Evolutionary conservation across 2,113 vertebrate species (phyloP).

Genomic region (Seriola aureovittata): DNA sequence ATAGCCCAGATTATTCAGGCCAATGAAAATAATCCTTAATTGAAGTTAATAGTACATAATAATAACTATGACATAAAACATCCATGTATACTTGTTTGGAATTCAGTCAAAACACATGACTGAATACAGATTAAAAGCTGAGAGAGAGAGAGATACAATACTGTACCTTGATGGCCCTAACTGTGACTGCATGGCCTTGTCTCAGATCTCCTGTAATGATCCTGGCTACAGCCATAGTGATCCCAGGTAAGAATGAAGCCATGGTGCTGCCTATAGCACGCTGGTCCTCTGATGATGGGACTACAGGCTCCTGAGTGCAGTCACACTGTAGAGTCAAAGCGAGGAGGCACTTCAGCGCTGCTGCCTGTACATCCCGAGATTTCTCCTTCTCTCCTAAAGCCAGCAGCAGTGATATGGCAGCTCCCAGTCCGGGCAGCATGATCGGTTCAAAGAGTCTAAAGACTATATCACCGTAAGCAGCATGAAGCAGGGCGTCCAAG

Average conservation of each 20-base stretch:
- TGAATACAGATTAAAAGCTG: background rate
- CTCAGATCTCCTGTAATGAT: constrained; percentile 90
- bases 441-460: constrained; percentile 87
- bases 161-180: constrained; percentile 85
- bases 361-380: constrained; percentile 86
- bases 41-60: background rate
- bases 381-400: constrained; percentile 89
- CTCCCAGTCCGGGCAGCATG: constrained; percentile 90
- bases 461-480: constrained; percentile 87
- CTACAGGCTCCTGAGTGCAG: constrained; percentile 82
- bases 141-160: background rate
- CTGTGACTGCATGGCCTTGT: constrained; percentile 88
- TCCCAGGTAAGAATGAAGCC: constrained; percentile 94
- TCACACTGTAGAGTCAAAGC: constrained; percentile 88
- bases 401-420: constrained; percentile 90
- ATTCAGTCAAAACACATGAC: background rate
- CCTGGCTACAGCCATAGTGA: constrained; percentile 85
- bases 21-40: background rate
- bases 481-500: constrained; percentile 88
- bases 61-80: background rate
- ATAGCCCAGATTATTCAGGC: no score
- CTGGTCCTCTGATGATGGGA: constrained; percentile 68
- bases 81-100: background rate
- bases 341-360: constrained; percentile 89
- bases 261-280: constrained; percentile 84